phyloP scores from a whole-genome alignment of 2,797 vertebrate species.

The Mycteria americana region DNA sequence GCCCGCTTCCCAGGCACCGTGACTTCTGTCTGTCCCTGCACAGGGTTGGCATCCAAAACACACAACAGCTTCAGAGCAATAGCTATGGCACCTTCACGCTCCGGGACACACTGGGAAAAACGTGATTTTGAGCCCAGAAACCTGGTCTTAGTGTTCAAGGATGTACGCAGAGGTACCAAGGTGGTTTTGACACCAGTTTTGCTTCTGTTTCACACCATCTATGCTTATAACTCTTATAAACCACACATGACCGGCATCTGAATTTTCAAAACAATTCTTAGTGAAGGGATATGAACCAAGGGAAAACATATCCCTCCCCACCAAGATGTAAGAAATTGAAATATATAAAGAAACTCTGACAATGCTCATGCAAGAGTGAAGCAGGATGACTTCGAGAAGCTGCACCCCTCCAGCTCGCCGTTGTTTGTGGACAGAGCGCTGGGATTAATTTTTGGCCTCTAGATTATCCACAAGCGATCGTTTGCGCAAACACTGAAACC shows the following conservation, averaged over 20 bases:
- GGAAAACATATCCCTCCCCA: background rate
- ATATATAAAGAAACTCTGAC: background rate
- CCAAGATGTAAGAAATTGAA: accelerated
- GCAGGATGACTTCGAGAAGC: background rate
- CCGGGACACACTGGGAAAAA: accelerated
- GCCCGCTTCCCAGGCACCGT: background rate
- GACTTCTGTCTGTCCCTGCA: background rate
- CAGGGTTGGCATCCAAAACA: background rate
- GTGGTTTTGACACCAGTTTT: background rate
- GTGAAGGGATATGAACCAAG: background rate
- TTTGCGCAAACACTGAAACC: background rate
- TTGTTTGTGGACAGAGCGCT: background rate
- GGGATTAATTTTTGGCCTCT: background rate
- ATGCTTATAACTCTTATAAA: accelerated
- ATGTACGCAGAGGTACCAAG: background rate
- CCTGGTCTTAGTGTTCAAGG: background rate
- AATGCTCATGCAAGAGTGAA: accelerated
- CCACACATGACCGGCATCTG: accelerated
- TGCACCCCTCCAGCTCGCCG: background rate
- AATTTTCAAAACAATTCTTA: background rate
- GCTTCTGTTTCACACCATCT: background rate
- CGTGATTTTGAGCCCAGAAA: background rate
- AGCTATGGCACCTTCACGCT: background rate
- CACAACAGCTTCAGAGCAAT: background rate
- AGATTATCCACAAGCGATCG: background rate